phyloP scores from a whole-genome alignment of 37 sponge, comb jelly and placozoan genomes.

The Haliclona indistincta region DNA sequence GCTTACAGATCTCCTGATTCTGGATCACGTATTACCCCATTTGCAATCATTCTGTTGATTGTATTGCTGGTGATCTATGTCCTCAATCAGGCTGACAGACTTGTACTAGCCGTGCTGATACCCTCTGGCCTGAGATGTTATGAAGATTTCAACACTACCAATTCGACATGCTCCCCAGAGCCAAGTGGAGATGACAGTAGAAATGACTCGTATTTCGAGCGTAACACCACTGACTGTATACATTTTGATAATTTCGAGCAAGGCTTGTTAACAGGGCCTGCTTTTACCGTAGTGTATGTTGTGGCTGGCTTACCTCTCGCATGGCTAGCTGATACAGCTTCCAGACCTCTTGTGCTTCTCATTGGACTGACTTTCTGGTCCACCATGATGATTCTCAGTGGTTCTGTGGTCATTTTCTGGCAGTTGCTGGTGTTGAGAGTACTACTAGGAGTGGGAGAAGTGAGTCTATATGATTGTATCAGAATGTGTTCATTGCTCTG shows the following conservation, averaged over 20 bases:
- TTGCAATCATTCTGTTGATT: constrained; percentile 60
- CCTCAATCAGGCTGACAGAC: constrained; percentile 87
- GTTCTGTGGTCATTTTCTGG: constrained; percentile 74
- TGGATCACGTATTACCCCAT: constrained; percentile 38
- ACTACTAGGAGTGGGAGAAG: constrained; percentile 88
- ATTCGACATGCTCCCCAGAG: not conserved
- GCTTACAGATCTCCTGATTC: constrained; percentile 32
- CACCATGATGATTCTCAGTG: constrained; percentile 58
- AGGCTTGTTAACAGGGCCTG: constrained; percentile 87
- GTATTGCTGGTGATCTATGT: constrained; percentile 71
- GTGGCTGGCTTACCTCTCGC: constrained; percentile 82
- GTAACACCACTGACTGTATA: constrained; percentile 53
- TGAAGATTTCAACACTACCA: constrained; percentile 7
- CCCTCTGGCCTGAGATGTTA: constrained; percentile 80
- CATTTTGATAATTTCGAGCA: constrained; percentile 68
- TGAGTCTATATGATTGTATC: constrained; percentile 6
- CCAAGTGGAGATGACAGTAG: not conserved
- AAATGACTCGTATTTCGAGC: not conserved
- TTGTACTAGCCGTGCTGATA: constrained; percentile 78
- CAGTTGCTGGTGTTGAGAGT: constrained; percentile 70
- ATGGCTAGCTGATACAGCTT: constrained; percentile 69
- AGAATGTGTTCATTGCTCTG: not conserved
- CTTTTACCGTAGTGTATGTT: constrained; percentile 84
- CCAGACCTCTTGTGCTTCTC: constrained; percentile 65
- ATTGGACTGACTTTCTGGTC: constrained; percentile 82